Evolutionary conservation across 2,113 vertebrate species (phyloP).

Genomic region (Cheilinus undulatus): DNA sequence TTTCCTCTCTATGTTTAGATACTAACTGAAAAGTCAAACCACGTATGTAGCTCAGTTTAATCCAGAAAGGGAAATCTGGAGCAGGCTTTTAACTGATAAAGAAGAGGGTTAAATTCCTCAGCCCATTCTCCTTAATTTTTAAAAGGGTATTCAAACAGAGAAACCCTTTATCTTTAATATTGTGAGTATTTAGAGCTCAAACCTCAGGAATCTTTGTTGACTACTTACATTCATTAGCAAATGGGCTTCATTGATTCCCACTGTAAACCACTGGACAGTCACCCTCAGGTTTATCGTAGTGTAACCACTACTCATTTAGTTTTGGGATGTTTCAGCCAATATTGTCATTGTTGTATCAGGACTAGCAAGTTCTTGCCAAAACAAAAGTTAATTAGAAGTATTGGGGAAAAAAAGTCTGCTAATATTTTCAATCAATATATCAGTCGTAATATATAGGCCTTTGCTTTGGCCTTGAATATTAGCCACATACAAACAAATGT

Average conservation of each 20-base stretch:
- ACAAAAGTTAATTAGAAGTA: too few species aligned
- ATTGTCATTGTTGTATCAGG: slow-evolving; percentile 14
- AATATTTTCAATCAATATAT: too few species aligned
- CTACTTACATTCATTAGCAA: not conserved
- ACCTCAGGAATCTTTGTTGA: not conserved
- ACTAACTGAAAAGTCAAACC: slow-evolving; percentile 42
- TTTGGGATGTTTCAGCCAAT: slow-evolving; percentile 25
- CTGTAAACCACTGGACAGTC: not conserved
- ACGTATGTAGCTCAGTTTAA: slow-evolving; percentile 8
- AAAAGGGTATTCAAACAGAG: not conserved
- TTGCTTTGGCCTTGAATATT: too few species aligned
- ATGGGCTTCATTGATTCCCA: not conserved
- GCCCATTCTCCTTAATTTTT: not conserved
- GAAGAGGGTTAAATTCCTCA: not conserved
- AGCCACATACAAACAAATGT: too few species aligned
- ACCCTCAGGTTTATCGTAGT: not conserved
- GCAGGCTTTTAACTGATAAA: not conserved
- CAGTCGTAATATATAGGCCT: too few species aligned
- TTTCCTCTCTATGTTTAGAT: slow-evolving; percentile 42
- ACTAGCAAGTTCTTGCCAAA: too few species aligned
- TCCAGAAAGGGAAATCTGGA: slow-evolving; percentile 3
- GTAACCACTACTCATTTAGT: slow-evolving; percentile 4
- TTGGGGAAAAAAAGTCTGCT: too few species aligned
- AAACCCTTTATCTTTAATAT: not conserved
- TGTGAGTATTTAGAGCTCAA: not conserved